phyloP scores from a whole-genome alignment of 2,113 vertebrate genomes.

The Myxocyprinus asiaticus region DNA sequence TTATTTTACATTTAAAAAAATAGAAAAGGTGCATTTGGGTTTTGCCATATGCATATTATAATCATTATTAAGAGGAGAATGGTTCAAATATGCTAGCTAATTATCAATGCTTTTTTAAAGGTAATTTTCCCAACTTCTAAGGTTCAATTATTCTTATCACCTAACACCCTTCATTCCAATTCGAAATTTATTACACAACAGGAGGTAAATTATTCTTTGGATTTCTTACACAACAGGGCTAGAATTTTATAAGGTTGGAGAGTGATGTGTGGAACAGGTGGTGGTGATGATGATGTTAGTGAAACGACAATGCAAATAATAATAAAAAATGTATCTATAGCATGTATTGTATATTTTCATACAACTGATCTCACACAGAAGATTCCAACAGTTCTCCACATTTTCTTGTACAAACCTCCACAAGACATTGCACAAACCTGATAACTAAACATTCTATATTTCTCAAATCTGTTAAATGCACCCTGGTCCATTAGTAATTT shows the following conservation, averaged over 20 bases:
- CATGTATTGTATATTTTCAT: no score
- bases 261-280: neutral
- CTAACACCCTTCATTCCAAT: neutral
- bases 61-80: neutral
- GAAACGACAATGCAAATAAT: neutral
- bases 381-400: neutral
- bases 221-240: neutral
- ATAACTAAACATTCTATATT: neutral
- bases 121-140: neutral
- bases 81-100: neutral
- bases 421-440: neutral
- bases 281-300: neutral
- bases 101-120: neutral
- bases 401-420: no score
- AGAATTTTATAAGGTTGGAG: neutral
- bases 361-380: no score
- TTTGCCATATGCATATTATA: neutral
- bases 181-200: neutral
- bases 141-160: neutral
- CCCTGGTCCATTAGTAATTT: conserved; percentile 46
- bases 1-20: neutral
- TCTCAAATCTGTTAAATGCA: conserved; percentile 15
- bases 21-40: neutral
- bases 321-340: no score
- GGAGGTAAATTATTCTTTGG: neutral